Conservation (phyloP, 2,113 vertebrate species). For the Sus scrofa region T2T-Sscrofa CM000817.6:140541001-140541500, state of each 20-base stretch:
- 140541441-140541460: conserved; percentile 51
- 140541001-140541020: background rate
- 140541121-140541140: background rate
- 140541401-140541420: conserved; percentile 65
- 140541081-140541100: conserved; percentile 37
- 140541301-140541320: conserved; percentile 39
- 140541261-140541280: conserved; percentile 40
- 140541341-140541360: conserved; percentile 37
- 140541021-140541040: background rate
- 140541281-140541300: conserved; percentile 37
- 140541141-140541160: background rate
- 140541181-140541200: background rate
- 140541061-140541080: conserved; percentile 12
- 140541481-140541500: background rate
- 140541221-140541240: conserved; percentile 5
- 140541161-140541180: conserved; percentile 35
- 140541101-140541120: background rate
- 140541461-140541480: conserved; percentile 26
- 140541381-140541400: conserved; percentile 52
- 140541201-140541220: background rate
- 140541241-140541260: background rate
- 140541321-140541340: conserved; percentile 45
- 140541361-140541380: conserved; percentile 37
- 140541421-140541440: conserved; percentile 72
- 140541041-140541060: background rate